Percentiles rank a stretch among this genome's conserved stretches.
Conservation (phyloP, 30 jellyfish, hydroid and myxozoan genomes). For the Rhopilema esculentum region DNA sequence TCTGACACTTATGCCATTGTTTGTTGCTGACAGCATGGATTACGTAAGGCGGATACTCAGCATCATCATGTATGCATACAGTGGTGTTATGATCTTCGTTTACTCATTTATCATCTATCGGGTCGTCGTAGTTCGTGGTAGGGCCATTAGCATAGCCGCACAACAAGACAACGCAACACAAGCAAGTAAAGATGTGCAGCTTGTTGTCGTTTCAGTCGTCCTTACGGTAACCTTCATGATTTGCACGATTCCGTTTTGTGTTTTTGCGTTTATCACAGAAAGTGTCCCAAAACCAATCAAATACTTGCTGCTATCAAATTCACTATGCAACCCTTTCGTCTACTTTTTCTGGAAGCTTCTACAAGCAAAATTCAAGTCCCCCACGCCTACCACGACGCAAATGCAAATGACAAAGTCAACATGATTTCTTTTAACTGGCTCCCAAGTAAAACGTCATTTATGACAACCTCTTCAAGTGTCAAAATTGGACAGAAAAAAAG, state of each 20-base stretch:
- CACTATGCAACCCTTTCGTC: slow-evolving; percentile 21
- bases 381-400: neutral
- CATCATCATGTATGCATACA: neutral
- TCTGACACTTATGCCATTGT: too few species aligned
- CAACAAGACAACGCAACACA: neutral
- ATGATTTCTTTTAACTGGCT: too few species aligned
- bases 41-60: neutral
- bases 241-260: neutral
- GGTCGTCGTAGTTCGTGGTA: neutral
- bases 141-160: neutral
- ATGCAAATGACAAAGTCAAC: neutral
- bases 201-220: neutral
- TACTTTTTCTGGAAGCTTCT: slow-evolving; percentile 36
- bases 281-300: neutral
- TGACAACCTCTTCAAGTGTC: too few species aligned
- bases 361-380: slow-evolving; percentile 6
- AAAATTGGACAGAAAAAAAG: too few species aligned
- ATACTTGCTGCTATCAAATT: neutral
- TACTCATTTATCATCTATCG: slow-evolving; percentile 18
- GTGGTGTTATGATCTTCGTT: slow-evolving; percentile 10
- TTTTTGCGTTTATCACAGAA: neutral
- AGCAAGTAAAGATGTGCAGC: neutral
- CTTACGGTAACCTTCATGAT: neutral
- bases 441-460: too few species aligned
- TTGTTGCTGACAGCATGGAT: neutral